Evolutionary conservation across 2,797 vertebrate species (phyloP).

Genomic region (Picus viridis): DNA sequence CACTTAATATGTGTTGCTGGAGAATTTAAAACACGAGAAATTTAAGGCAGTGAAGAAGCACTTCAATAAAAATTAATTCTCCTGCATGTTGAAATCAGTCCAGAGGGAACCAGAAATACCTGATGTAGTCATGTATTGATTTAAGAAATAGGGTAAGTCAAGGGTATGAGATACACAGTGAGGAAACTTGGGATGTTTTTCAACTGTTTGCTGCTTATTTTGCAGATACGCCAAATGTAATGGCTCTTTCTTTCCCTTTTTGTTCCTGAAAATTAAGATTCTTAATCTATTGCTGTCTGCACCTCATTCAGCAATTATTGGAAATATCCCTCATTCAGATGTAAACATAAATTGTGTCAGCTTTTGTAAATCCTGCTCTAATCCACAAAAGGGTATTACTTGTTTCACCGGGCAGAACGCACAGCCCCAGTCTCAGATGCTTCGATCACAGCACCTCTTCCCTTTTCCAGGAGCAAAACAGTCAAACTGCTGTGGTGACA

Average conservation of each 20-base stretch:
- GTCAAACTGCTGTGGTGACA: neutral
- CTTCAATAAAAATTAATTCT: conserved; percentile 68
- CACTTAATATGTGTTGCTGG: conserved; percentile 63
- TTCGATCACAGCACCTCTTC: neutral
- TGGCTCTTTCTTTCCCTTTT: conserved; percentile 59
- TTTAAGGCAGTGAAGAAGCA: conserved; percentile 55
- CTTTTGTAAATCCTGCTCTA: neutral
- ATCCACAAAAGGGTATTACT: neutral
- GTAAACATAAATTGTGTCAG: neutral
- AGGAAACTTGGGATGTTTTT: conserved; percentile 64
- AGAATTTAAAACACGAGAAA: conserved; percentile 72
- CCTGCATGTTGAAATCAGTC: conserved; percentile 68
- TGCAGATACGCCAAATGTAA: conserved; percentile 72
- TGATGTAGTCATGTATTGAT: conserved; percentile 77
- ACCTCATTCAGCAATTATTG: conserved; percentile 45
- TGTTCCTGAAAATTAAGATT: conserved; percentile 58
- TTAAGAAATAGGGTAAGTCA: conserved; percentile 72
- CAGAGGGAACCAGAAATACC: conserved; percentile 70
- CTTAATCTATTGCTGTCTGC: conserved; percentile 50
- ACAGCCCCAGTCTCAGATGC: neutral
- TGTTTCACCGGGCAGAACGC: neutral
- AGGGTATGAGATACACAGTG: conserved; percentile 67
- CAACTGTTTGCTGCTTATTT: conserved; percentile 69
- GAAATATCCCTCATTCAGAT: conserved; percentile 43
- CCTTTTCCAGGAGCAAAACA: neutral